These are phyloP conservation scores for Galaxias olidus DNA, from an alignment of 2,797 vertebrate species.

Conservation along the genomic window DNA sequence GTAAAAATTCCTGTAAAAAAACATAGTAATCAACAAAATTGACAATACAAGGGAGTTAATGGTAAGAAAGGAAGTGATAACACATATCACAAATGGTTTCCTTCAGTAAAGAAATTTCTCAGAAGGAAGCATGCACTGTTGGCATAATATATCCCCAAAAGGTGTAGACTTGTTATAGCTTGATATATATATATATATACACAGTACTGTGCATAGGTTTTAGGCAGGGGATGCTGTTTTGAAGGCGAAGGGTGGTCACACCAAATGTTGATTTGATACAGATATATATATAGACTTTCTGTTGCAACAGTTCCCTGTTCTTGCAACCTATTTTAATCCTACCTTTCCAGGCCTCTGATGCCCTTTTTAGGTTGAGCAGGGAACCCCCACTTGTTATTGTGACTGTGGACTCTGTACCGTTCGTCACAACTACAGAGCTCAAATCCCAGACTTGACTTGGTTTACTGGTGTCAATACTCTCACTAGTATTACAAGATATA, in stretches of 20 bases:
- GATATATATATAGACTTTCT: too few relatives aligned
- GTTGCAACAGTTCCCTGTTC: too few relatives aligned
- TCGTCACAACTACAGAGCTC: neutral
- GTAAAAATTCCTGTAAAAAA: conserved; percentile 57
- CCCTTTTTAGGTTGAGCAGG: accelerated
- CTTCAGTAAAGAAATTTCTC: too few relatives aligned
- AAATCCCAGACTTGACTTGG: neutral
- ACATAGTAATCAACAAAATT: neutral
- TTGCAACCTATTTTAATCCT: conserved; percentile 5
- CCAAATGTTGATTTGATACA: too few relatives aligned
- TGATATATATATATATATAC: too few relatives aligned
- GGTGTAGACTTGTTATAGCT: too few relatives aligned
- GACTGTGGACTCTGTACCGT: conserved; percentile 29
- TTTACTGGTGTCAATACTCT: accelerated
- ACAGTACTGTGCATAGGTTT: too few relatives aligned
- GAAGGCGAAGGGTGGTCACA: too few relatives aligned
- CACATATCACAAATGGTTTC: too few relatives aligned
- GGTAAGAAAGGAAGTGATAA: neutral
- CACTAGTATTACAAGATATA: neutral
- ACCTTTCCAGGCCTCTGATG: conserved; percentile 63
- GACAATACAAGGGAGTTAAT: neutral
- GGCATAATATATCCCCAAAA: too few relatives aligned
- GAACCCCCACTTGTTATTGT: accelerated
- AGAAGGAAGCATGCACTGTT: too few relatives aligned
- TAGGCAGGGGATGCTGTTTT: too few relatives aligned